phyloP scores from a whole-genome alignment of 2,113 vertebrate species.

The Oryzias celebensis region DNA sequence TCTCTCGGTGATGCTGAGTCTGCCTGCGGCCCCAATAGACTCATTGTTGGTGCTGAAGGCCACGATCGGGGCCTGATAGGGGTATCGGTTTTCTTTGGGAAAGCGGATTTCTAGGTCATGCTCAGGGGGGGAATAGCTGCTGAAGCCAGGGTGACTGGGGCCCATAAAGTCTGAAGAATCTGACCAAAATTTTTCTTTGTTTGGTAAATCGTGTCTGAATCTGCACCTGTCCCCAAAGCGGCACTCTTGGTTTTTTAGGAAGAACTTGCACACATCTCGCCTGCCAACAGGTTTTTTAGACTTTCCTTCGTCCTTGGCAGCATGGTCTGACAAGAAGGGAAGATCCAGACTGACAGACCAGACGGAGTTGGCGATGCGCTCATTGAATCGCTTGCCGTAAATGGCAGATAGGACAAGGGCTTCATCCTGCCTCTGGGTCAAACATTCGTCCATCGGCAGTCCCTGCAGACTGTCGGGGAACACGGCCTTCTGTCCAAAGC shows the following conservation, averaged over 20 bases:
- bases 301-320: slow-evolving; percentile 15
- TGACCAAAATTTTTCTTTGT: slow-evolving; percentile 49
- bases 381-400: slow-evolving; percentile 89
- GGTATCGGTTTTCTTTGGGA: slow-evolving; percentile 87
- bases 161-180: slow-evolving; percentile 35
- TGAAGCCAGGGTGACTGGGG: slow-evolving; percentile 73
- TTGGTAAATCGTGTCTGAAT: slow-evolving; percentile 85
- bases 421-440: slow-evolving; percentile 88
- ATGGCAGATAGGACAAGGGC: slow-evolving; percentile 90
- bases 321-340: slow-evolving; percentile 29
- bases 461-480: slow-evolving; percentile 57
- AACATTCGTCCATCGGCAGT: slow-evolving; percentile 80
- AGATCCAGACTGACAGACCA: slow-evolving; percentile 89
- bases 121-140: slow-evolving; percentile 77
- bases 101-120: slow-evolving; percentile 95
- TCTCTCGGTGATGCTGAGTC: slow-evolving; percentile 86
- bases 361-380: slow-evolving; percentile 87
- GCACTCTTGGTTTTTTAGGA: slow-evolving; percentile 84
- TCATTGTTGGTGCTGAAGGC: slow-evolving; percentile 92
- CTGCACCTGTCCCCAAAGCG: slow-evolving; percentile 88
- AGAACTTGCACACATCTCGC: slow-evolving; percentile 85
- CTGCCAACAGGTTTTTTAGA: slow-evolving; percentile 29
- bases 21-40: slow-evolving; percentile 81
- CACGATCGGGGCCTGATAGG: slow-evolving; percentile 88
- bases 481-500: slow-evolving; percentile 78